Conservation (phyloP, 2,797 vertebrate species). For the Pristis pectinata region DNA sequence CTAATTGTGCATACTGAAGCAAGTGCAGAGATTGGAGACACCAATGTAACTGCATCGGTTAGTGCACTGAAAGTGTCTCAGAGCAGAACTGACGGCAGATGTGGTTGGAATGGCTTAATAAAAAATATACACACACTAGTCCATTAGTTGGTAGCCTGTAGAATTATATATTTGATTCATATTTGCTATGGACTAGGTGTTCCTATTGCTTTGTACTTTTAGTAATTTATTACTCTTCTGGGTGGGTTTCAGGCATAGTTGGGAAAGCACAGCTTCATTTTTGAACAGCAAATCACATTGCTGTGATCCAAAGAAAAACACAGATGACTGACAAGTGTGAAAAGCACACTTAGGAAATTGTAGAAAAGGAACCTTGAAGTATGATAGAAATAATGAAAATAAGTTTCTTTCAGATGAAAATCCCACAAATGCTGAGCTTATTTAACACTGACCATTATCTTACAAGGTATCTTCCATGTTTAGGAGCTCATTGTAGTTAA, state of each 20-base stretch:
- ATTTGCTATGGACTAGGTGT: background rate
- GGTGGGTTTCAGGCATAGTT: background rate
- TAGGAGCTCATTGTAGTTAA: background rate
- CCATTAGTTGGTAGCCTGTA: background rate
- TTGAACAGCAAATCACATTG: background rate
- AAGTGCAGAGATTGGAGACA: background rate
- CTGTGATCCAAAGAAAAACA: background rate
- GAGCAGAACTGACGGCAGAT: conserved; percentile 14
- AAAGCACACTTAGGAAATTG: background rate
- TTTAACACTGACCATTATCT: background rate
- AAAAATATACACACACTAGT: background rate
- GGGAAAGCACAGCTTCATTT: background rate
- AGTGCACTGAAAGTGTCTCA: background rate
- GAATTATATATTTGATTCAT: background rate
- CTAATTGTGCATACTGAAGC: conserved; percentile 44
- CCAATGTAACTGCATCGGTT: background rate
- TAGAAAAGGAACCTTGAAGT: background rate
- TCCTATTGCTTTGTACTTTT: background rate
- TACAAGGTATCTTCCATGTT: background rate
- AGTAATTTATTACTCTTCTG: background rate
- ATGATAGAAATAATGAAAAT: background rate
- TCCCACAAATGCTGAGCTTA: background rate
- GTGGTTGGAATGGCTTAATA: conserved; percentile 1
- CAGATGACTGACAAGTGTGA: background rate
- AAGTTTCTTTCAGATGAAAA: background rate